Base-by-base conservation (phyloP, 2,113 vertebrate genomes). In the Synchiropus splendidus region DNA sequence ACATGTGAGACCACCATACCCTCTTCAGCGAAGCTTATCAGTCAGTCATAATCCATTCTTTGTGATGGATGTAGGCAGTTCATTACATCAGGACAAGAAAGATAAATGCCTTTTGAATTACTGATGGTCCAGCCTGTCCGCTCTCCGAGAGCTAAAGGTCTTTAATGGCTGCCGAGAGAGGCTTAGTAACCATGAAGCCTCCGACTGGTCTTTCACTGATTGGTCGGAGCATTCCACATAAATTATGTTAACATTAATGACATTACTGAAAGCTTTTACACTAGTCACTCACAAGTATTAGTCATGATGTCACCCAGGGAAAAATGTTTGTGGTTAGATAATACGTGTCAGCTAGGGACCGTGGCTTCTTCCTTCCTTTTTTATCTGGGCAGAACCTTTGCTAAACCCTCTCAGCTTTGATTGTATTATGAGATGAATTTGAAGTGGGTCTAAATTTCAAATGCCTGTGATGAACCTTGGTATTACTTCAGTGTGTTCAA, bases 61-160 rank as follows among this genome's bases (percentile, higher is more conserved):
- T 71, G 47, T 63, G 69, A 72, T 67, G 55, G 68, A 75, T 72
- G 44, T 36, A 61, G 67, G 70, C 67, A 58, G 57, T 72, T 75
- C 69, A 77, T 78, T 77, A 75, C 69, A 69, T 75, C 59, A 64
- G 69, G 62, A 67, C 60, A 70, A 64, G 57, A 52, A 72, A 72
- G 69, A 77, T 70, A 48, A 75, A 77, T 67, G 61, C 67, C 69
- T 67, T 70, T 71, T 39, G 66, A 60, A 66, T 41, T 6, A 54
- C 64, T 50, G 47, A 59, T 37, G 42, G 12, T 12, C 11, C 33
- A 5, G 54, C 39, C 36, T 33, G 50, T 40, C 31, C 21, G 34
- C 57, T 50, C 33, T 31, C 18, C 43, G 16, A 45, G 59, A 54
- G 51, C 56, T 45, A 18, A 4, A 17, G 12, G 17, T 18, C 16